These are phyloP conservation scores for Larimichthys polyactis DNA, from an alignment of 2,113 vertebrate species.

Conservation along the genomic window DNA sequence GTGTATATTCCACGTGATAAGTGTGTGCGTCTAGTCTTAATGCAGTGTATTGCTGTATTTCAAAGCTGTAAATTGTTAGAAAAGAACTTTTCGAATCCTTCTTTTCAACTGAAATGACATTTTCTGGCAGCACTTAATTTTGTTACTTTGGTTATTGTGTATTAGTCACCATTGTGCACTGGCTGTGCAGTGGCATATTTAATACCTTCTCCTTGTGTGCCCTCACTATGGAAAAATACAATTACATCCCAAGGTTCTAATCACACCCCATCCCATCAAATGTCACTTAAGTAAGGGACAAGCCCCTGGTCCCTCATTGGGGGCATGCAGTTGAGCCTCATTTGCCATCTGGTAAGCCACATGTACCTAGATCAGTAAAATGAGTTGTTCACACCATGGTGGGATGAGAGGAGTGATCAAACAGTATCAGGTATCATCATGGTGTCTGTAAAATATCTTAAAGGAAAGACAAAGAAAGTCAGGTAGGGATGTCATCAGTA, in stretches of 20 bases:
- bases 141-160: not conserved
- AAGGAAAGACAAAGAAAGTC: not conserved
- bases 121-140: not conserved
- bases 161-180: not conserved
- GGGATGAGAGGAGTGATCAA: slow-evolving; percentile 13
- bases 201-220: not conserved
- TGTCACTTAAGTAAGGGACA: slow-evolving; percentile 60
- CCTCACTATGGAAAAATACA: slow-evolving; percentile 35
- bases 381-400: slow-evolving; percentile 46
- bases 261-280: slow-evolving; percentile 50
- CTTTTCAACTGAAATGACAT: not conserved
- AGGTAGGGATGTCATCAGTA: slow-evolving; percentile 23
- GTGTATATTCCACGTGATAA: no score
- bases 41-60: no score
- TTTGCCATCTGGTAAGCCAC: slow-evolving; percentile 70
- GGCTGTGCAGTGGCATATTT: not conserved
- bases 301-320: slow-evolving; percentile 16
- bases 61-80: not conserved
- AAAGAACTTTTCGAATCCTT: not conserved
- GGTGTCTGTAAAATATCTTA: slow-evolving; percentile 8
- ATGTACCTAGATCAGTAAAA: slow-evolving; percentile 50
- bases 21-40: no score
- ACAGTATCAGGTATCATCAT: no score
- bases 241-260: slow-evolving; percentile 55
- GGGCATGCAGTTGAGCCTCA: slow-evolving; percentile 47